Evolutionary conservation across 2,888 invertebrate species (phyloP).

Genomic region (Ditylenchus weischeri): DNA sequence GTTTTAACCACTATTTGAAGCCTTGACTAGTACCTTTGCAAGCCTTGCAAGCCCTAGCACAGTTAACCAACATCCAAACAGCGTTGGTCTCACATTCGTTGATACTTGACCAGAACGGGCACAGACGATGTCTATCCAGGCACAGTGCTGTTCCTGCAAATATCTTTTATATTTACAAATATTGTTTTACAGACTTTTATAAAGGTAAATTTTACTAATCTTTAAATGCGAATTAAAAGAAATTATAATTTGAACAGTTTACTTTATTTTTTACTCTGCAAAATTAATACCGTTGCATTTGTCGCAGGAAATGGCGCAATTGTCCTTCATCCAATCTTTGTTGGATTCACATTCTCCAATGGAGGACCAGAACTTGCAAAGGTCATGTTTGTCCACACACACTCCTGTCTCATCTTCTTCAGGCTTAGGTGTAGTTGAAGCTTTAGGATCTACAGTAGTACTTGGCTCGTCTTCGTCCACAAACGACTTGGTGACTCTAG

Average conservation of each 20-base stretch:
- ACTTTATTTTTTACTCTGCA: neutral
- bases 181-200: too few species aligned
- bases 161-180: neutral
- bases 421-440: neutral
- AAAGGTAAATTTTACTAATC: too few species aligned
- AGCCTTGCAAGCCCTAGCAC: conserved; percentile 53
- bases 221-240: too few species aligned
- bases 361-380: conserved; percentile 58
- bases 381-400: conserved; percentile 54
- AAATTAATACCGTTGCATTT: conserved; percentile 45
- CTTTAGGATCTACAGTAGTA: neutral
- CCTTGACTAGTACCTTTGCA: conserved; percentile 45
- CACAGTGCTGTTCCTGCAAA: conserved; percentile 48
- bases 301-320: conserved; percentile 55
- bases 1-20: too few species aligned
- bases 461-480: conserved; percentile 14
- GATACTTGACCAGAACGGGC: conserved; percentile 55
- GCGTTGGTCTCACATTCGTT: conserved; percentile 56
- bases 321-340: conserved; percentile 55
- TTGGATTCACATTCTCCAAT: conserved; percentile 56
- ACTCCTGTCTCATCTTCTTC: conserved; percentile 16
- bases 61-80: conserved; percentile 58
- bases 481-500: conserved; percentile 4
- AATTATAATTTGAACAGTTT: too few species aligned
- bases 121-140: conserved; percentile 54